These are phyloP conservation scores for Sakesphorus luctuosus DNA, from an alignment of 2,113 vertebrate species.

Conservation along the genomic window DNA sequence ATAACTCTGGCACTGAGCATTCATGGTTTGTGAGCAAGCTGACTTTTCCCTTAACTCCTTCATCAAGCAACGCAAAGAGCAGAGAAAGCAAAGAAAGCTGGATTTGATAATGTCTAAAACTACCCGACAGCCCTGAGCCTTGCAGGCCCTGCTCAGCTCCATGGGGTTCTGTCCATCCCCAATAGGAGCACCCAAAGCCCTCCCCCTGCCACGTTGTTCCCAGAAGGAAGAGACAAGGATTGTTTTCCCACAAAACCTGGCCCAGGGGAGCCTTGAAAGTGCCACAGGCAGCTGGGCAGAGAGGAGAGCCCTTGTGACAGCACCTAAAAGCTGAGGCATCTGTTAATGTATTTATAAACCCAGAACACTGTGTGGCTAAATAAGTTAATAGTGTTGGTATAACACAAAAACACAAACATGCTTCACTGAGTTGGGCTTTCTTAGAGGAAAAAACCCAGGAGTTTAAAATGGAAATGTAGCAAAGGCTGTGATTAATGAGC, in stretches of 20 bases:
- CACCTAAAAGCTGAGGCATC: neutral
- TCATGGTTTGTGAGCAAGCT: neutral
- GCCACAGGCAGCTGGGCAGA: neutral
- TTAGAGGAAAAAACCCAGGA: neutral
- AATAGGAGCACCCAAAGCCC: neutral
- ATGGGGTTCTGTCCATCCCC: neutral
- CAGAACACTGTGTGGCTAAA: neutral
- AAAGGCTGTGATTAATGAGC: slow-evolving; percentile 46
- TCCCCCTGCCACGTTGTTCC: neutral
- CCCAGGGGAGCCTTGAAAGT: neutral
- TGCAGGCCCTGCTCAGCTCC: neutral
- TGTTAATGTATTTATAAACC: neutral
- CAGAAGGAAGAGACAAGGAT: neutral
- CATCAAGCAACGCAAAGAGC: neutral
- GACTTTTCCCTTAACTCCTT: neutral
- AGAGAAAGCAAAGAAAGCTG: neutral
- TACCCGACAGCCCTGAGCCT: neutral
- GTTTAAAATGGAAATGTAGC: slow-evolving; percentile 16
- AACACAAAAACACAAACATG: neutral
- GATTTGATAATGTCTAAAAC: neutral
- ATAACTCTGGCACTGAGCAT: neutral
- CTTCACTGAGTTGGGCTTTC: accelerated
- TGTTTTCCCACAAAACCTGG: neutral
- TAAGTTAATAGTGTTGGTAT: neutral
- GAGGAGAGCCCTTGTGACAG: neutral